These are phyloP conservation scores for Mus caroli DNA, from an alignment of 2,797 vertebrate genomes.

Conservation along the genomic window DNA sequence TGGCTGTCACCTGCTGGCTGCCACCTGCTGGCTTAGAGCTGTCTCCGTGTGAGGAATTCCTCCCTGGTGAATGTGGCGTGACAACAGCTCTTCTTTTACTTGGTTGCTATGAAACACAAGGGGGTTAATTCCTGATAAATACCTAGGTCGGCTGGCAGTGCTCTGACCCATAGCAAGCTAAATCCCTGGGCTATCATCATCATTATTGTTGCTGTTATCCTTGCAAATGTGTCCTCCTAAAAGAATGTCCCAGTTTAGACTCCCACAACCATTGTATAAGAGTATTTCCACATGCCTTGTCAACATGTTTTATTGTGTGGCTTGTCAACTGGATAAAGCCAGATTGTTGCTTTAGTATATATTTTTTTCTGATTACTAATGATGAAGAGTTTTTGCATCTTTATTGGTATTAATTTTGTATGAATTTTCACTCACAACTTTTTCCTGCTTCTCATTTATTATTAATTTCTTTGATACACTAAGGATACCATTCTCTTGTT, in stretches of 20 bases:
- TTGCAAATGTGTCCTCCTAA: slow-evolving; percentile 29
- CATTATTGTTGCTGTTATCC: background rate
- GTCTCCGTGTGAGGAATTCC: background rate
- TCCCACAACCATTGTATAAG: slow-evolving; percentile 64
- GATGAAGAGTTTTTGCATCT: background rate
- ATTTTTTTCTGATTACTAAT: slow-evolving; percentile 10
- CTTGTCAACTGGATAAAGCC: slow-evolving; percentile 32
- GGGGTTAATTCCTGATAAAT: background rate
- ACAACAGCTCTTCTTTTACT: background rate
- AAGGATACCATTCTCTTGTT: background rate
- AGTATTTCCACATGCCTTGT: slow-evolving; percentile 40
- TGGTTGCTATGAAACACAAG: background rate
- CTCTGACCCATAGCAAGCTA: background rate
- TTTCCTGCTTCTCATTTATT: slow-evolving; percentile 1
- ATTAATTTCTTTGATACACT: background rate
- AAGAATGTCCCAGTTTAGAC: slow-evolving; percentile 62
- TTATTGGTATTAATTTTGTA: slow-evolving; percentile 13
- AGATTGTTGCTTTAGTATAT: slow-evolving; percentile 60
- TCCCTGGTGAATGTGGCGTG: background rate
- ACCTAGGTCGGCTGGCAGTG: background rate
- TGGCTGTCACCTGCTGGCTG: background rate
- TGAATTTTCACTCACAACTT: background rate
- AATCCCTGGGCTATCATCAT: background rate
- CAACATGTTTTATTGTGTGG: slow-evolving; percentile 54
- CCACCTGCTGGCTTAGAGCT: background rate